These are phyloP conservation scores for Oreocharis arfaki DNA, from an alignment of 2,113 vertebrate species.

Conservation along the genomic window DNA sequence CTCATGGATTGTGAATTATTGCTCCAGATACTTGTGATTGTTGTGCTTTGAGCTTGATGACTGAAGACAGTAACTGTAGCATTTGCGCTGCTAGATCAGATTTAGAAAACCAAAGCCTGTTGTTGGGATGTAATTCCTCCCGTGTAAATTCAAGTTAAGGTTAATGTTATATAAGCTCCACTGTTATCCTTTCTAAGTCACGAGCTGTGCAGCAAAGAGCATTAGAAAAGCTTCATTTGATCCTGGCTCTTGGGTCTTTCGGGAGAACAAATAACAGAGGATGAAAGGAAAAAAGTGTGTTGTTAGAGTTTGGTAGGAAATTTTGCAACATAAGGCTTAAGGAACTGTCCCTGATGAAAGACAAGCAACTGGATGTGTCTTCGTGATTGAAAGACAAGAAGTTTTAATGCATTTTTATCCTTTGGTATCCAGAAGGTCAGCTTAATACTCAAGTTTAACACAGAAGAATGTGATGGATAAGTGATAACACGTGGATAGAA, in stretches of 20 bases:
- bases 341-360: background rate
- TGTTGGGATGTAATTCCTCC: slow-evolving; percentile 16
- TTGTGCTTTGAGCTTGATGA: background rate
- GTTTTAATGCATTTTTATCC: background rate
- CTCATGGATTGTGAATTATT: background rate
- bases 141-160: background rate
- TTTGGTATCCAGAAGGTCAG: background rate
- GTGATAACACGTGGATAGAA: background rate
- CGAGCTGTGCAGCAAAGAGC: background rate
- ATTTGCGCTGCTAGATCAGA: background rate
- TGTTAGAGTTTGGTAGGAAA: slow-evolving; percentile 2
- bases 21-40: background rate
- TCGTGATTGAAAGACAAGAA: background rate
- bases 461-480: background rate
- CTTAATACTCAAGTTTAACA: background rate
- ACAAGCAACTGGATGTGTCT: background rate
- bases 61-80: background rate
- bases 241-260: background rate
- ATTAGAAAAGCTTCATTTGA: slow-evolving; percentile 34
- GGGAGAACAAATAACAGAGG: slow-evolving; percentile 35
- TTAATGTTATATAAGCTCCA: slow-evolving; percentile 39
- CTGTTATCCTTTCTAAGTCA: slow-evolving; percentile 24
- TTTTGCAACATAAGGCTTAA: slow-evolving; percentile 11
- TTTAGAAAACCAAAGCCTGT: background rate
- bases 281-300: background rate